These are phyloP conservation scores for Dryomyza anilis DNA, from an alignment of 2,888 invertebrate species.

Conservation along the genomic window DNA sequence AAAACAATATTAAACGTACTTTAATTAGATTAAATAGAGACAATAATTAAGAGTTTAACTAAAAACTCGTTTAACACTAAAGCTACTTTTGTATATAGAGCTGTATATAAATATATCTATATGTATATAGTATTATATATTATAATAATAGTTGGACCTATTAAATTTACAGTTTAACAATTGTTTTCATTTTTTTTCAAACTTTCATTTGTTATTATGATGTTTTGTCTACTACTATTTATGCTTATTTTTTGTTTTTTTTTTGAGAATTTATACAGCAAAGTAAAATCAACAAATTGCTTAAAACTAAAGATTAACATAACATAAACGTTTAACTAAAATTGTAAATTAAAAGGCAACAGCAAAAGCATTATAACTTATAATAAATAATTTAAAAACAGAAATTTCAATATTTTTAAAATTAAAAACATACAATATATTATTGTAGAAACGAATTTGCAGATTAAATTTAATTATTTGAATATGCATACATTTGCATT, in stretches of 20 bases:
- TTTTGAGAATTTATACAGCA: neutral
- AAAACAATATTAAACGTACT: too few species aligned
- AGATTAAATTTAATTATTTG: too few species aligned
- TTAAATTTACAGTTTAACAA: neutral
- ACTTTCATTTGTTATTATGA: neutral
- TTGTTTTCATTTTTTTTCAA: neutral
- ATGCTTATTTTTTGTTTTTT: too few species aligned
- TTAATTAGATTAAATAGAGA: too few species aligned
- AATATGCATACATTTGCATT: too few species aligned
- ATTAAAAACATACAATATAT: neutral
- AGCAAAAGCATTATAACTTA: neutral
- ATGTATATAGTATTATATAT: slow-evolving; percentile 4
- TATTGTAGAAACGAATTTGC: too few species aligned
- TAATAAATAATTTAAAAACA: neutral
- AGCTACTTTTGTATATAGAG: slow-evolving; percentile 1
- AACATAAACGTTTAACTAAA: neutral
- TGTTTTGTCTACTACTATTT: slow-evolving; percentile 14
- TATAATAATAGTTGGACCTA: slow-evolving; percentile 19
- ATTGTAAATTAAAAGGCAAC: neutral
- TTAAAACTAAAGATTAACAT: neutral
- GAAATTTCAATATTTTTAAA: too few species aligned
- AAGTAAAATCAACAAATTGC: neutral
- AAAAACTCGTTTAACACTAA: too few species aligned
- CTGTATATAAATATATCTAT: neutral
- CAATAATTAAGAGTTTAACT: too few species aligned